Base-by-base conservation (phyloP, 2,888 invertebrate species). In the Cerceris rybyensis region DNA sequence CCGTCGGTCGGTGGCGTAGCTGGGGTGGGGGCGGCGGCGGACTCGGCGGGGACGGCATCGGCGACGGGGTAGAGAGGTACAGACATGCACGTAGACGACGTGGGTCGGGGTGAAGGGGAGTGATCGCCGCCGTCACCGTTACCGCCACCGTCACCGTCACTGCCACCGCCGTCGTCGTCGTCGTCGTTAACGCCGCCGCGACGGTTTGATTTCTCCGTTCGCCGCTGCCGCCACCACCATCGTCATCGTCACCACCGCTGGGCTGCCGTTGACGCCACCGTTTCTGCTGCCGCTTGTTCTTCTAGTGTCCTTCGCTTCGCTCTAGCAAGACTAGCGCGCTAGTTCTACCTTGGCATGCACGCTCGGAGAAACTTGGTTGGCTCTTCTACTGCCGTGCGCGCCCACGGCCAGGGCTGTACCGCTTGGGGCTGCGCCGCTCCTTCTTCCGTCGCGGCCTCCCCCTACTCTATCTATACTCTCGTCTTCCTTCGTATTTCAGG, bases 101-200 rank as follows among this genome's bases (percentile, higher is more conserved):
- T 87, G 88, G 86, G 80, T 86, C 86, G 88, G 87, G 86, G 87
- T 83, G 72, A 88, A 87, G 88, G 87, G 88, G 82, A 84, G 75
- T 69, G 74, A 69, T 70, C 80, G 61, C 70, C 76, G 61, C 54
- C 79, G 67, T 75, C 71, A 49, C 63, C 73, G 41, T 61, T 54
- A 61, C 72, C 73, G 67, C 80, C 61, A 66, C 63, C 66, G 60
- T 69, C 63, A 49, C 66, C 64, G 50, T 43, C 50, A 43, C 43
- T 57, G 17, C 55, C 67, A 16, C 50, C 28, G 42, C 28, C 17
- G 54, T 54, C 39, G 14, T 4, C 6, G 13, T 60, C 55, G 6
- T 6, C 43, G 50, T 28, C 54, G 14, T 50, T 46, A 28, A 39
- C 41, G 55, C 49, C 69, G 46, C 39, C 43, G 41, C 50, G 57